These are phyloP conservation scores for Falco rusticolus DNA, from an alignment of 2,797 vertebrate species.

Conservation along the genomic window DNA sequence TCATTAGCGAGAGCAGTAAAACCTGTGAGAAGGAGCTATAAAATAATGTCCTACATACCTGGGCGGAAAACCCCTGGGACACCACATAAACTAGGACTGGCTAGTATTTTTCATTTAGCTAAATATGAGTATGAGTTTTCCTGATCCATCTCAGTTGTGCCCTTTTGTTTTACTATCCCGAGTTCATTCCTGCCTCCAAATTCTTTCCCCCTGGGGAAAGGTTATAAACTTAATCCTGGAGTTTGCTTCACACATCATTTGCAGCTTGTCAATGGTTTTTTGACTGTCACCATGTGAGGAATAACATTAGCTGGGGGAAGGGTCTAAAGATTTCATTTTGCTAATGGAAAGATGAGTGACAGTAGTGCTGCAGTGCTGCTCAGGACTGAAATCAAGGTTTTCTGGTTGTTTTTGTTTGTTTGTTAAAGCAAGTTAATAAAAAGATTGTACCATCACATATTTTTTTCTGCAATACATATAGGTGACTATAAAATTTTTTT, in stretches of 20 bases:
- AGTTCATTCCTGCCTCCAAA: slow-evolving; percentile 45
- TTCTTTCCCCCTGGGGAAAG: slow-evolving; percentile 36
- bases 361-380: neutral
- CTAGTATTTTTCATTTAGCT: slow-evolving; percentile 24
- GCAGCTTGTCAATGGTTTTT: slow-evolving; percentile 66
- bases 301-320: slow-evolving; percentile 18
- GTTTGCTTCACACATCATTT: slow-evolving; percentile 71
- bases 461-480: neutral
- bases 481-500: neutral
- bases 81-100: neutral
- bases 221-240: slow-evolving; percentile 69
- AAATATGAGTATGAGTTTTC: slow-evolving; percentile 43
- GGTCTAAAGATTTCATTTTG: neutral
- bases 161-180: slow-evolving; percentile 37
- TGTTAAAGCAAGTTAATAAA: neutral
- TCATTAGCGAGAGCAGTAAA: slow-evolving; percentile 70
- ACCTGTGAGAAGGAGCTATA: neutral
- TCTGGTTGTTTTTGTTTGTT: too few species aligned
- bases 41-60: neutral
- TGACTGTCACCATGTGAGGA: neutral
- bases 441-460: neutral
- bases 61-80: neutral
- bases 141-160: neutral
- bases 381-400: neutral
- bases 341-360: neutral